Evolutionary conservation across 2,888 invertebrate species (phyloP).

Genomic region (Apamea anceps): DNA sequence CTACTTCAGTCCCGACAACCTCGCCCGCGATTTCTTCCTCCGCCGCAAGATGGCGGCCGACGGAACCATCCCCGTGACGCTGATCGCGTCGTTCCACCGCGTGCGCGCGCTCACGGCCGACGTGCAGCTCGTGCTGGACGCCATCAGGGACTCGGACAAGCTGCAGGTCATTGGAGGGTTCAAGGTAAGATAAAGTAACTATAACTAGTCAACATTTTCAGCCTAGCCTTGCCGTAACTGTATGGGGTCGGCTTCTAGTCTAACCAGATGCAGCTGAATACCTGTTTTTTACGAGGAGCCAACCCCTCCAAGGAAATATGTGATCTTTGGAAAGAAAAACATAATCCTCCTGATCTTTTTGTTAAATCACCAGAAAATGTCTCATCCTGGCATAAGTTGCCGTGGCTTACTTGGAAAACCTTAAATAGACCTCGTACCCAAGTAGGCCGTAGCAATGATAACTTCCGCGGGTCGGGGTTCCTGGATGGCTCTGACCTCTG

Average conservation of each 20-base stretch:
- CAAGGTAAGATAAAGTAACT: no score
- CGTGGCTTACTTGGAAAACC: no score
- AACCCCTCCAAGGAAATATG: no score
- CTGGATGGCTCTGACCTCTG: no score
- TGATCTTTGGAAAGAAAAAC: no score
- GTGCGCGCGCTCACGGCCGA: constrained; percentile 97
- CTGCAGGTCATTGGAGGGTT: constrained; percentile 93
- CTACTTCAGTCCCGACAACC: constrained; percentile 99
- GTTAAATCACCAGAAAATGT: no score
- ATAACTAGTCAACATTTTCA: no score
- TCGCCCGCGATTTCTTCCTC: constrained; percentile 98
- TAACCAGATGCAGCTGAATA: background rate
- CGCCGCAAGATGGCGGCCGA: constrained; percentile 98
- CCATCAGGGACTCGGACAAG: constrained; percentile 96
- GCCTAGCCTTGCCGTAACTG: background rate
- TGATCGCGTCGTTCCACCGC: constrained; percentile 99
- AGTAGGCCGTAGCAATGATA: no score
- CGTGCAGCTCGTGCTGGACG: constrained; percentile 95
- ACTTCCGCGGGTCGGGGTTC: no score
- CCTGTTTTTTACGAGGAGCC: background rate
- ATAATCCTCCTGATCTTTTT: no score
- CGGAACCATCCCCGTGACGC: constrained; percentile 97
- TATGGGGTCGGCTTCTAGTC: background rate
- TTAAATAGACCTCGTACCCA: no score
- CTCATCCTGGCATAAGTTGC: no score